A percentile compares a stretch with the other conserved stretches of the same genome.
Conservation (phyloP, 2,113 vertebrate genomes). For the Terrapene triunguis region DNA sequence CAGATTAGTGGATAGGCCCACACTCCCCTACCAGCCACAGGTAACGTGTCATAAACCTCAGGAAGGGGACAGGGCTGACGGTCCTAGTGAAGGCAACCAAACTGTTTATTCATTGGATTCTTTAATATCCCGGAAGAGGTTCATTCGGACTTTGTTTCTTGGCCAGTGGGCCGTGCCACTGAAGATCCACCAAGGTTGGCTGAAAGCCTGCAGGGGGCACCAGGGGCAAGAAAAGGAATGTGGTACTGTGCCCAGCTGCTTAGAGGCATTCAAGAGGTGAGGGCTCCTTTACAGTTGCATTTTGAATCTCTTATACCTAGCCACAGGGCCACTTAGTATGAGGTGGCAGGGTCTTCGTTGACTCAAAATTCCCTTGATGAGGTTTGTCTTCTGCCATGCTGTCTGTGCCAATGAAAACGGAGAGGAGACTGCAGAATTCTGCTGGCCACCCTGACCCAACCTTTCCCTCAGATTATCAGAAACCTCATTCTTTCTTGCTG, state of each 20-base stretch:
- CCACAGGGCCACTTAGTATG: background rate
- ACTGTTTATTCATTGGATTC: background rate
- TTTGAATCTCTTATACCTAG: background rate
- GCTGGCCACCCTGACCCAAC: background rate
- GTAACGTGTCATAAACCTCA: background rate
- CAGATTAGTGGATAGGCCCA: background rate
- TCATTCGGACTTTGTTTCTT: background rate
- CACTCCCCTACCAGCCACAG: background rate
- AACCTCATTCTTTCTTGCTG: background rate
- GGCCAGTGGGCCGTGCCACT: background rate
- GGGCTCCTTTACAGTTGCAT: background rate
- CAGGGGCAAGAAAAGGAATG: background rate
- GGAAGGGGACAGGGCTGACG: background rate
- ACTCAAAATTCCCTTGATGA: background rate
- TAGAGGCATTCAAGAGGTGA: background rate
- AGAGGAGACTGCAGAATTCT: background rate
- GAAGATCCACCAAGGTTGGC: background rate
- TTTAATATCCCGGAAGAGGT: background rate
- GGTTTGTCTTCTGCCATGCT: background rate
- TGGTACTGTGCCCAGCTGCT: background rate
- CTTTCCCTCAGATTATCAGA: background rate
- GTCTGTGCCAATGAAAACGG: background rate
- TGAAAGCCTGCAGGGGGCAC: background rate
- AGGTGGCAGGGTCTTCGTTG: background rate
- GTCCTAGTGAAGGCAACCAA: background rate